These are phyloP conservation scores for Euplexia lucipara DNA, from an alignment of 2,888 invertebrate genomes.

Conservation along the genomic window DNA sequence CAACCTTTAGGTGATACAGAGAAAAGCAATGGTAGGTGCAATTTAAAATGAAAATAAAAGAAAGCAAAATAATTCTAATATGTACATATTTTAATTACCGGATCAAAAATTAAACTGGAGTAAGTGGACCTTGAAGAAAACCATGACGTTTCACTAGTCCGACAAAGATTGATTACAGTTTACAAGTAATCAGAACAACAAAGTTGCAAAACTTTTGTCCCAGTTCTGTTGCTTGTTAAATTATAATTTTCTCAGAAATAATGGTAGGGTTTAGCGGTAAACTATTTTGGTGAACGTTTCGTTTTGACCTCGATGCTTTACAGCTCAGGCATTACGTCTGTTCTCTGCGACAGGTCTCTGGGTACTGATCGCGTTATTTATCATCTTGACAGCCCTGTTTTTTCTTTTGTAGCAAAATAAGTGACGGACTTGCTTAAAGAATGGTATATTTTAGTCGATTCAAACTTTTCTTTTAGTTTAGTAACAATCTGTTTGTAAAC, in stretches of 20 bases:
- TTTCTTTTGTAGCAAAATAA: conserved; percentile 21
- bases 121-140: not conserved
- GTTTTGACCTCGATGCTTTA: conserved; percentile 43
- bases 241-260: conserved; percentile 65
- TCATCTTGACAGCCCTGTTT: conserved; percentile 5
- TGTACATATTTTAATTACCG: too few relatives aligned
- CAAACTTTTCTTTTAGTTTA: not conserved
- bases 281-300: conserved; percentile 61
- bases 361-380: conserved; percentile 32
- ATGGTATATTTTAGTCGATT: too few relatives aligned
- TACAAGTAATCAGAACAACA: conserved; percentile 54
- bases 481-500: not conserved
- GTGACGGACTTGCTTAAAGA: conserved; percentile 23
- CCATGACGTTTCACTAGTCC: conserved; percentile 10
- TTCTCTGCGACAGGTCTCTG: conserved; percentile 30
- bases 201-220: conserved; percentile 61
- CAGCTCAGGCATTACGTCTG: conserved; percentile 45
- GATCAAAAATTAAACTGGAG: not conserved
- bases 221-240: conserved; percentile 60
- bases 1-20: too few relatives aligned
- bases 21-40: too few relatives aligned
- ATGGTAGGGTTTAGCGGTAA: conserved; percentile 57
- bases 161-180: conserved; percentile 50
- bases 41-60: too few relatives aligned
- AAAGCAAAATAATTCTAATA: too few relatives aligned